Percentiles rank a stretch among this genome's conserved stretches.
Conservation (phyloP, 2,888 invertebrate genomes). For the Monopis laevigella region DNA sequence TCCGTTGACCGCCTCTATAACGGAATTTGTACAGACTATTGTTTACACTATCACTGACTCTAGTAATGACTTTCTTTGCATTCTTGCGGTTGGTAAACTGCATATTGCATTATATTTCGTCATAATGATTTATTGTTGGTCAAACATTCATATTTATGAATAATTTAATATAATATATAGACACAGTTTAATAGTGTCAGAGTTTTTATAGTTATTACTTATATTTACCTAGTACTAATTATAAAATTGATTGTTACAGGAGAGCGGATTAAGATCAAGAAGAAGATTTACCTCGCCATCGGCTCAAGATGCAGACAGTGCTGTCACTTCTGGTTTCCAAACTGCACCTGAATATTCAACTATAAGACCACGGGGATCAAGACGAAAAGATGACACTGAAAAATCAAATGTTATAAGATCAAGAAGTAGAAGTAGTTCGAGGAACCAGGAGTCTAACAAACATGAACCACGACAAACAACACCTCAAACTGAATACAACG, state of each 20-base stretch:
- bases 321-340: slow-evolving; percentile 20
- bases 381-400: slow-evolving; percentile 35
- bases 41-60: slow-evolving; percentile 27
- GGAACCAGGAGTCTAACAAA: slow-evolving; percentile 17
- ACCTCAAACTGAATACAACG: slow-evolving; percentile 32
- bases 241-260: no score
- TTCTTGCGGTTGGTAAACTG: slow-evolving; percentile 7
- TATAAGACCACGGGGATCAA: slow-evolving; percentile 35
- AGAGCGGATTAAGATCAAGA: slow-evolving; percentile 35
- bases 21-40: slow-evolving; percentile 31
- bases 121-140: slow-evolving; percentile 25
- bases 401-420: slow-evolving; percentile 21
- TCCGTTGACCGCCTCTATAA: slow-evolving; percentile 27
- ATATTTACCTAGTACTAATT: no score
- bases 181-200: no score
- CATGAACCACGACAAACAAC: slow-evolving; percentile 24
- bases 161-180: no score
- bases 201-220: no score
- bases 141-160: slow-evolving; percentile 4
- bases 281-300: slow-evolving; percentile 35
- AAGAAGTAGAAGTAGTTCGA: slow-evolving; percentile 36
- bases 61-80: slow-evolving; percentile 14
- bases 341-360: slow-evolving; percentile 32
- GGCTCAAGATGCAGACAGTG: slow-evolving; percentile 24
- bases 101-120: slow-evolving; percentile 24